phyloP scores from a whole-genome alignment of 2,888 invertebrate species.

The Pollenia angustigena region DNA sequence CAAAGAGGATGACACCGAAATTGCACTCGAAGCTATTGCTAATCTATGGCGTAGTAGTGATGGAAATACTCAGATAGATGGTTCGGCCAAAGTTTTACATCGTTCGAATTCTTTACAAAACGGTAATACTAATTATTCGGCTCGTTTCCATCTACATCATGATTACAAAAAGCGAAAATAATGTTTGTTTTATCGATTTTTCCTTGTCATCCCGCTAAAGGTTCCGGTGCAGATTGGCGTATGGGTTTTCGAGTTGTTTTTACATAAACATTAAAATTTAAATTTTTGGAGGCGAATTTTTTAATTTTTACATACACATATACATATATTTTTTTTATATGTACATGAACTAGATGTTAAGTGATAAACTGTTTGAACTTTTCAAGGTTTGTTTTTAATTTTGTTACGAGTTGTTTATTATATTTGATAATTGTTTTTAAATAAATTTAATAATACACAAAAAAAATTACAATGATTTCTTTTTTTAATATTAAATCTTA shows the following conservation, averaged over 20 bases:
- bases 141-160: slow-evolving; percentile 82
- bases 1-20: slow-evolving; percentile 81
- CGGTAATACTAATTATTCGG: slow-evolving; percentile 83
- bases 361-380: slow-evolving; percentile 63
- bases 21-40: slow-evolving; percentile 82
- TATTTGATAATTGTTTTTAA: slow-evolving; percentile 18
- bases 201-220: slow-evolving; percentile 69
- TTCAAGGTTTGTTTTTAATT: slow-evolving; percentile 8
- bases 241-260: slow-evolving; percentile 79
- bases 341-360: neutral
- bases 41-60: slow-evolving; percentile 83
- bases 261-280: slow-evolving; percentile 68
- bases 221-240: slow-evolving; percentile 79
- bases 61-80: slow-evolving; percentile 82
- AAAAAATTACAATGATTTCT: slow-evolving; percentile 27
- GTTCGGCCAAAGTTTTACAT: slow-evolving; percentile 82
- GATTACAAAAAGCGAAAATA: slow-evolving; percentile 79
- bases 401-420: slow-evolving; percentile 1
- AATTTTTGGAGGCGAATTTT: slow-evolving; percentile 19
- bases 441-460: slow-evolving; percentile 3
- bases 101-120: slow-evolving; percentile 78
- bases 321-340: neutral
- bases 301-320: too few relatives aligned
- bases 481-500: too few relatives aligned
- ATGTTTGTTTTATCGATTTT: slow-evolving; percentile 54